phyloP scores from a whole-genome alignment of 1,140 invertebrate species.

The Achroia grisella region DNA sequence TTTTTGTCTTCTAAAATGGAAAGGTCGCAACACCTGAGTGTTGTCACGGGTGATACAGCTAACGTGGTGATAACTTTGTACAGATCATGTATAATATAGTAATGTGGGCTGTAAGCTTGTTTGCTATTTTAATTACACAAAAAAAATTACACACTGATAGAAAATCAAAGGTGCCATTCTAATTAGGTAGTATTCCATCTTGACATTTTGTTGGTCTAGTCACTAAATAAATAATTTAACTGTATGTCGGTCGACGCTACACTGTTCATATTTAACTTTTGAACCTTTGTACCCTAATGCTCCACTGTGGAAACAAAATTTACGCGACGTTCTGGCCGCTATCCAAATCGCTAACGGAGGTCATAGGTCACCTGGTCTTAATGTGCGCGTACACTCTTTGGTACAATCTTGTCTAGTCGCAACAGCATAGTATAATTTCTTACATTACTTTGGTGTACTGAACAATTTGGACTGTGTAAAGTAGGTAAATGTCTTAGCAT shows the following conservation, averaged over 20 bases:
- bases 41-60: too few species aligned
- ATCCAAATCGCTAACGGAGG: constrained; percentile 39
- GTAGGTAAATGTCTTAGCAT: constrained; percentile 4
- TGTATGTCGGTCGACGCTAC: constrained; percentile 17
- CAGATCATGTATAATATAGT: too few species aligned
- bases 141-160: neutral
- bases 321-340: constrained; percentile 33
- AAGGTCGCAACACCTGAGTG: too few species aligned
- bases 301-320: constrained; percentile 39
- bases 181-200: too few species aligned
- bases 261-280: constrained; percentile 45
- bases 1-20: too few species aligned
- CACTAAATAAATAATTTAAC: constrained; percentile 31
- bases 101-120: too few species aligned
- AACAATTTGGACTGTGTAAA: neutral
- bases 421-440: constrained; percentile 27
- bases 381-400: constrained; percentile 38
- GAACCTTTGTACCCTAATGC: constrained; percentile 36
- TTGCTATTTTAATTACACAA: too few species aligned
- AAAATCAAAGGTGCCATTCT: too few species aligned
- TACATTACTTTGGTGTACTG: constrained; percentile 18
- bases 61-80: too few species aligned
- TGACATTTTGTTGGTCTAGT: neutral
- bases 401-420: constrained; percentile 17
- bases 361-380: constrained; percentile 41